A percentile compares a stretch with the other conserved stretches of the same genome.
Evolutionary conservation across 2,888 invertebrate species (phyloP).

Genomic region (Coelinius sp.): DNA sequence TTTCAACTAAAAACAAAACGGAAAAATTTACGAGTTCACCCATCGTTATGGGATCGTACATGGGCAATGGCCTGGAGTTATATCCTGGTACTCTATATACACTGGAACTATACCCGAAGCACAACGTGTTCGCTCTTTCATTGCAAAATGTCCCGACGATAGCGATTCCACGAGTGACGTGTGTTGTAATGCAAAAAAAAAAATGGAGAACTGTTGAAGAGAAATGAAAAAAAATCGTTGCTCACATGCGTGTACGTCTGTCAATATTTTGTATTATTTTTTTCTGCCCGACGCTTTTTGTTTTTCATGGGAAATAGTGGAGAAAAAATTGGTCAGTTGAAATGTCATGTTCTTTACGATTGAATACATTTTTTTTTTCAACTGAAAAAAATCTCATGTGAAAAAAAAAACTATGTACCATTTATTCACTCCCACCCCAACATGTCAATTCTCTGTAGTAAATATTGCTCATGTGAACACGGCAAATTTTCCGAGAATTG

Average conservation of each 20-base stretch:
- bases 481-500: neutral
- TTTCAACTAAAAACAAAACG: constrained; percentile 8
- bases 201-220: constrained; percentile 31
- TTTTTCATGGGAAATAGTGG: neutral
- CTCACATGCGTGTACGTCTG: constrained; percentile 42
- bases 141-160: constrained; percentile 27
- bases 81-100: constrained; percentile 10
- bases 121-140: constrained; percentile 14
- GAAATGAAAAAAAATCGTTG: constrained; percentile 30
- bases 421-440: no score
- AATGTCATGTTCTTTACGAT: constrained; percentile 16
- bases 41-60: constrained; percentile 28
- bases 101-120: constrained; percentile 16
- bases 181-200: neutral
- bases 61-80: constrained; percentile 15
- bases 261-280: neutral
- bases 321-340: neutral
- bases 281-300: neutral
- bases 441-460: no score
- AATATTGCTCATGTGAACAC: neutral
- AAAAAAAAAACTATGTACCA: neutral
- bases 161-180: constrained; percentile 32
- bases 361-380: constrained; percentile 7
- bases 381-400: neutral
- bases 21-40: constrained; percentile 33